Conservation (phyloP, 2,113 vertebrate genomes). For the Orycteropus afer region DNA sequence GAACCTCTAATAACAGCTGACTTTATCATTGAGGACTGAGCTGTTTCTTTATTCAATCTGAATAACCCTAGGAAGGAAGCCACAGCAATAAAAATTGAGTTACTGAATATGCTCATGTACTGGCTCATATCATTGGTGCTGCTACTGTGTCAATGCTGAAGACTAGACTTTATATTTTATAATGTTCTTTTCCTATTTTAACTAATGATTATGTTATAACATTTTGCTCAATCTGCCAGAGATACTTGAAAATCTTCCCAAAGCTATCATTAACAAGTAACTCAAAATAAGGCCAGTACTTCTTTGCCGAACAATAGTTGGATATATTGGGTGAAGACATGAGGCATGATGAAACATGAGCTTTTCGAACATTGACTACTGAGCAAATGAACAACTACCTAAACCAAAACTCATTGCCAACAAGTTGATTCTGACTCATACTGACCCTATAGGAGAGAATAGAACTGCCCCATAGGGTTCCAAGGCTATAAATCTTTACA, state of each 20-base stretch:
- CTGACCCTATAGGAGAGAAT: no score
- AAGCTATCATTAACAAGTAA: slow-evolving; percentile 5
- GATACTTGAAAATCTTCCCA: slow-evolving; percentile 50
- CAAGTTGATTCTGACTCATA: no score
- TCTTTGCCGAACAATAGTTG: background rate
- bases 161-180: background rate
- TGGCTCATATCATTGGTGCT: background rate
- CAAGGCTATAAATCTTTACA: no score
- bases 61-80: background rate
- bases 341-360: background rate
- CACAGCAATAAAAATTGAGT: background rate
- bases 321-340: background rate
- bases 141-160: slow-evolving; percentile 6
- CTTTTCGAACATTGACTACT: background rate
- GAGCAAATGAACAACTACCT: background rate
- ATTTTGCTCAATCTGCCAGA: slow-evolving; percentile 39
- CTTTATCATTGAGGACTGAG: background rate
- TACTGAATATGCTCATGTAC: background rate
- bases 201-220: background rate
- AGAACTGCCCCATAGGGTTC: no score
- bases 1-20: slow-evolving; percentile 9
- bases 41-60: background rate
- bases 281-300: background rate
- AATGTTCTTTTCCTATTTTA: slow-evolving; percentile 33
- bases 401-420: no score